Evolutionary conservation across 2,888 invertebrate genomes (phyloP).

Genomic region (Archaeoteleia sp.): DNA sequence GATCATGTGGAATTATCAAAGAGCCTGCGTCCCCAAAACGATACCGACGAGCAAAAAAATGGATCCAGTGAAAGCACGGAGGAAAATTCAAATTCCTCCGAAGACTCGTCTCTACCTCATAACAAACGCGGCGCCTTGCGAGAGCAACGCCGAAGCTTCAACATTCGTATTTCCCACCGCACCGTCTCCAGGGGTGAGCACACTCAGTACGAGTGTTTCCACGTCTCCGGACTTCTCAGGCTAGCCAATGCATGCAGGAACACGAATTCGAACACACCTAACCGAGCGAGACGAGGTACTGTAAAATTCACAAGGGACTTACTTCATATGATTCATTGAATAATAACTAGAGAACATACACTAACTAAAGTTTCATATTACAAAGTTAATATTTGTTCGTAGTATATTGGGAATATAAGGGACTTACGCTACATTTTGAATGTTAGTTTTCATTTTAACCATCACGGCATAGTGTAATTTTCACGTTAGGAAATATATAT

Average conservation of each 20-base stretch:
- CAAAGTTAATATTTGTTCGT: no score
- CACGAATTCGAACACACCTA: constrained; percentile 42
- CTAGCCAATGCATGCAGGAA: constrained; percentile 65
- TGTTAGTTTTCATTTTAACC: no score
- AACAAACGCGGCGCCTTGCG: constrained; percentile 47
- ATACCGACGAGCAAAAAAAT: not conserved
- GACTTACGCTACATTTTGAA: no score
- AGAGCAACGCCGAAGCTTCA: constrained; percentile 74
- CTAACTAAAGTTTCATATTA: no score
- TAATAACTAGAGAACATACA: no score
- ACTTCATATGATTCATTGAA: no score
- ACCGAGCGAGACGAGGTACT: constrained; percentile 51
- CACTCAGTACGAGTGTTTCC: constrained; percentile 76
- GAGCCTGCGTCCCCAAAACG: constrained; percentile 76
- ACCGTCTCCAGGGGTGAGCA: constrained; percentile 75
- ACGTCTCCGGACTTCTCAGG: constrained; percentile 75
- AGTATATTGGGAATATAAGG: no score
- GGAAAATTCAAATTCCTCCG: constrained; percentile 77
- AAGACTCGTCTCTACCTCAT: constrained; percentile 48
- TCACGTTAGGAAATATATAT: no score
- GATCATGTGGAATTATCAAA: constrained; percentile 84
- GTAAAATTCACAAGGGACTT: no score
- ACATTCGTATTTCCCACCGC: constrained; percentile 75
- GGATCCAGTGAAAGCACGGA: constrained; percentile 66
- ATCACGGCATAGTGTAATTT: no score